Conservation (phyloP, 92 coral and sea anemone species). For the Porites cylindrica region DNA sequence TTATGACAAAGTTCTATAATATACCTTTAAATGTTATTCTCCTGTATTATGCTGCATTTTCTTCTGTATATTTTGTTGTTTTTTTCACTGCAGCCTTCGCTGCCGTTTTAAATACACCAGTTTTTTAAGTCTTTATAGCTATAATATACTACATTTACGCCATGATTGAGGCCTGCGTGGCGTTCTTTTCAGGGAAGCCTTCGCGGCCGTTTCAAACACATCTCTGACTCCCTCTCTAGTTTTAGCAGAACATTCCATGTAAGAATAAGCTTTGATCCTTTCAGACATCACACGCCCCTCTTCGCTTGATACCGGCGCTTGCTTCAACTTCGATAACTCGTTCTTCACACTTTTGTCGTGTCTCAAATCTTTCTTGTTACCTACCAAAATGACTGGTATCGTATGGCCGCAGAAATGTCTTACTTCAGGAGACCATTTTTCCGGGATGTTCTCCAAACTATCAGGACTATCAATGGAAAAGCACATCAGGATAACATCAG, state of each 20-base stretch:
- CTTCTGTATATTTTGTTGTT: too few species aligned
- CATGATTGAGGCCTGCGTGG: conserved; percentile 49
- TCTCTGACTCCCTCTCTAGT: conserved; percentile 94
- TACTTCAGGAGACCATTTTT: conserved; percentile 96
- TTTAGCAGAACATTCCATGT: conserved; percentile 97
- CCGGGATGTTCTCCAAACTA: conserved; percentile 52
- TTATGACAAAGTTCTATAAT: too few species aligned
- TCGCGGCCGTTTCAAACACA: conserved; percentile 88
- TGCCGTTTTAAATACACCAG: too few species aligned
- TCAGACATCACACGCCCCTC: conserved; percentile 80
- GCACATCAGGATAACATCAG: background rate
- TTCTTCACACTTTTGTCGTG: conserved; percentile 86
- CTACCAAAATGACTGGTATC: conserved; percentile 90
- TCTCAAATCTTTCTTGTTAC: conserved; percentile 52
- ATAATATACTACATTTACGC: conserved; percentile 81
- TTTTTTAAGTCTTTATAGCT: background rate
- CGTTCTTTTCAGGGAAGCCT: conserved; percentile 87
- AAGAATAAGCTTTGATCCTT: conserved; percentile 83
- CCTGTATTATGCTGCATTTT: too few species aligned
- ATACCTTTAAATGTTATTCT: too few species aligned
- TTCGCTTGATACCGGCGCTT: conserved; percentile 83
- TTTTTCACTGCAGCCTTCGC: too few species aligned
- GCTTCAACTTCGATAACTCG: conserved; percentile 84
- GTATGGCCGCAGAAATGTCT: conserved; percentile 90
- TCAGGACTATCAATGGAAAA: conserved; percentile 78